These are phyloP conservation scores for Anastrepha ludens DNA, from an alignment of 1,140 invertebrate species.

Conservation along the genomic window DNA sequence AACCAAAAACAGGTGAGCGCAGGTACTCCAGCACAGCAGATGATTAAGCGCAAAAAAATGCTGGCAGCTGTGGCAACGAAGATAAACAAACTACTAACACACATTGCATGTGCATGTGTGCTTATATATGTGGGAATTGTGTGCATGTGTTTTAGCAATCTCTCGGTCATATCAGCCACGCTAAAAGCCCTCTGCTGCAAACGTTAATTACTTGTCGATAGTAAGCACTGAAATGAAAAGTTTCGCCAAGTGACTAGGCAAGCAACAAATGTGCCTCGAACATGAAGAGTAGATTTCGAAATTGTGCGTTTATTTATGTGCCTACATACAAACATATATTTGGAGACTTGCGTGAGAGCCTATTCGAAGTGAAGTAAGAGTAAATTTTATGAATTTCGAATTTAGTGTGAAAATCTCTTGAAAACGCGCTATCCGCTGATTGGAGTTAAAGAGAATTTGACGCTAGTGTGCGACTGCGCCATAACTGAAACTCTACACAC, in stretches of 20 bases:
- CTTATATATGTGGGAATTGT: too few relatives aligned
- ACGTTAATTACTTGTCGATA: too few relatives aligned
- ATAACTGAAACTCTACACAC: background rate
- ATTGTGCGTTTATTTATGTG: background rate
- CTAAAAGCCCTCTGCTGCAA: too few relatives aligned
- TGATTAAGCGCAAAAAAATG: too few relatives aligned
- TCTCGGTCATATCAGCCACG: too few relatives aligned
- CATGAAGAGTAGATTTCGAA: background rate
- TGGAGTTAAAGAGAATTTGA: background rate
- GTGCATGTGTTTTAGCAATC: too few relatives aligned
- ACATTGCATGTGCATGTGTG: too few relatives aligned
- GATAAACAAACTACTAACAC: too few relatives aligned
- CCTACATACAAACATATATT: background rate
- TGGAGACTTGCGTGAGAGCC: conserved; percentile 8
- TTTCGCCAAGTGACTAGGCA: background rate
- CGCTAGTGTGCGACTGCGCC: background rate
- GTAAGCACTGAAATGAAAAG: background rate
- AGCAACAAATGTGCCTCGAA: background rate
- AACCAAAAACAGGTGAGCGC: too few relatives aligned
- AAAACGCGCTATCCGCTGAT: background rate
- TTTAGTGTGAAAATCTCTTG: background rate
- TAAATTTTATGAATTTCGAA: background rate
- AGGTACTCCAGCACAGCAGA: too few relatives aligned
- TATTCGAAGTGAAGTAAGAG: background rate
- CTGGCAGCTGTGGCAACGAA: too few relatives aligned